phyloP scores from a whole-genome alignment of 2,797 vertebrate genomes.

The Rhinatrema bivittatum region DNA sequence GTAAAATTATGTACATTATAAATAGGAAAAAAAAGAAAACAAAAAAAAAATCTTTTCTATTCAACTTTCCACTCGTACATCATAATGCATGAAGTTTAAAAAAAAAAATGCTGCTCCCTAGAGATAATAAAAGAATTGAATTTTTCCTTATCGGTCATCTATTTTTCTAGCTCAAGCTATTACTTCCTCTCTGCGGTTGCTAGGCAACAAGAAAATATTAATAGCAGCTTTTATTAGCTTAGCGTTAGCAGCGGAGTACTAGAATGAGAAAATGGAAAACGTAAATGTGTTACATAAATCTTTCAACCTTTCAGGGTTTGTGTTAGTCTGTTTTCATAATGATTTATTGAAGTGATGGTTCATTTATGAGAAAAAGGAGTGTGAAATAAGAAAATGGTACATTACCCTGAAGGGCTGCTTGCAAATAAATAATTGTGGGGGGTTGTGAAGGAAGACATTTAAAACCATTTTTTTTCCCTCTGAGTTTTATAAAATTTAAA shows the following conservation, averaged over 20 bases:
- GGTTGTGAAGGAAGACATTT: slow-evolving; percentile 81
- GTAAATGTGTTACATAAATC: slow-evolving; percentile 99
- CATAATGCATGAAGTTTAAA: slow-evolving; percentile 94
- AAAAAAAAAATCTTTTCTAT: slow-evolving; percentile 57
- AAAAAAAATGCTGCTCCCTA: slow-evolving; percentile 98
- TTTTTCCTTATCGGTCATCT: slow-evolving; percentile 99
- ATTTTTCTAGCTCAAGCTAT: slow-evolving; percentile 99
- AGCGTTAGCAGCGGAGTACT: slow-evolving; percentile 97
- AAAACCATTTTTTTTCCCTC: slow-evolving; percentile 62
- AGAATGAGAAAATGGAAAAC: slow-evolving; percentile 99
- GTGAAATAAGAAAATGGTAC: slow-evolving; percentile 96
- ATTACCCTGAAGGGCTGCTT: slow-evolving; percentile 96
- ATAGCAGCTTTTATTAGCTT: slow-evolving; percentile 99
- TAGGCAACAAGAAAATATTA: slow-evolving; percentile 99
- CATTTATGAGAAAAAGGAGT: slow-evolving; percentile 97
- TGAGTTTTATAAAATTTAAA: slow-evolving; percentile 70
- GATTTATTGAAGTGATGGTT: slow-evolving; percentile 97
- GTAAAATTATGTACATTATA: slow-evolving; percentile 64
- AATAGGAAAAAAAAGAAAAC: slow-evolving; percentile 50
- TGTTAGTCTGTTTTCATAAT: slow-evolving; percentile 97
- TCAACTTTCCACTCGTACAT: slow-evolving; percentile 88
- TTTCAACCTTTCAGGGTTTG: slow-evolving; percentile 93
- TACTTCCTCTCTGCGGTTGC: slow-evolving; percentile 97
- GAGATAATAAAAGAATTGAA: slow-evolving; percentile 99
- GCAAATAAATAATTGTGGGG: slow-evolving; percentile 97